Evolutionary conservation across 2,113 vertebrate genomes (phyloP), one percentile per base, ranked within the genome.

Genomic region (Nycticryphes semicollaris): DNA sequence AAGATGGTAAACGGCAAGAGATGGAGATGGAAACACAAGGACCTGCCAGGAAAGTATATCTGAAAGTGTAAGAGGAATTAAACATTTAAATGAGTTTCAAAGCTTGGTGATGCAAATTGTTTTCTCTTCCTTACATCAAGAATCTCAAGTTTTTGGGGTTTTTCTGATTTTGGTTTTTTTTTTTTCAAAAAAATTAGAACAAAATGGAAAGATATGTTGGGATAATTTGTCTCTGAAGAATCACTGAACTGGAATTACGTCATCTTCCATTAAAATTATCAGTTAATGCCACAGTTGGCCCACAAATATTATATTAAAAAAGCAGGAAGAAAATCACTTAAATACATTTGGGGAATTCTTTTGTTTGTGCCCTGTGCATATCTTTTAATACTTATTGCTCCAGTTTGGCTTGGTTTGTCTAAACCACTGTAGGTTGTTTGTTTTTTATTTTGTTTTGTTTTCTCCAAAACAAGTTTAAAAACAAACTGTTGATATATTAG

Each of bases 181-280:
- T n/a, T n/a, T n/a, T n/a, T n/a, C n/a, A n/a, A n/a, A n/a, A n/a
- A n/a, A n/a, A n/a, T n/a, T 73, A 89, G n/a, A 95, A 87, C 50
- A 94, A 96, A 96, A 87, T 48, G 39, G 93, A 91, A 97, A 90
- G 10, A 90, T 39, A 39, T 47, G 43, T 91, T n/a, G 60, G 43
- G 21, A 30, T 94, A 96, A 78, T 93, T 81, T 94, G 69, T 72
- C 48, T 95, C 76, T 39, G 30, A 94, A 91, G 75, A 94, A 97
- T 83, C 68, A 81, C n/a, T 47, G 39, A 97, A 72, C 59, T 73
- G 60, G 45, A 94, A 79, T 89, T 82, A 86, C 48, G 79, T 86
- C 56, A 91, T 82, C 50, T 79, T 90, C 48, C 56, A 81, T 84
- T 89, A 95, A 92, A 90, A 75, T 63, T 77, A 85, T 75, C 37